Conservation (phyloP, 30 jellyfish, hydroid and myxozoan species). For the Chironex yamaguchii region DNA sequence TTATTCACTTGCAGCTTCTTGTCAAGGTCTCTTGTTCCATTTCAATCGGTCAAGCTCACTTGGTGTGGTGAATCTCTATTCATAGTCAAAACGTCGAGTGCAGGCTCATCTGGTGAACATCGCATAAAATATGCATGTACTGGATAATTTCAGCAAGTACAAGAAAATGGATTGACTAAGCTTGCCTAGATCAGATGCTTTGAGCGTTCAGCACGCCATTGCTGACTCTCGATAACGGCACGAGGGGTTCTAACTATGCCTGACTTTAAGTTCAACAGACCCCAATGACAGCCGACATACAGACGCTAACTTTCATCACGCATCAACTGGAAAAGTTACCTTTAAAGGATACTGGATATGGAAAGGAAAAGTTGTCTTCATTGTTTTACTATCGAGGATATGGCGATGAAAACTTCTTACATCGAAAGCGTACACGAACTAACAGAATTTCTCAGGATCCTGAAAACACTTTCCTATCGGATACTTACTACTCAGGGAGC, state of each 20-base stretch:
- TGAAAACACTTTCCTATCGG: neutral
- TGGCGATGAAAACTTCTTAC: neutral
- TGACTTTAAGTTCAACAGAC: neutral
- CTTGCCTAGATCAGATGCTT: neutral
- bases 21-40: neutral
- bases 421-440: neutral
- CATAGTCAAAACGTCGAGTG: slow-evolving; percentile 27
- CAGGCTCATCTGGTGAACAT: slow-evolving; percentile 68
- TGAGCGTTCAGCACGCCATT: neutral
- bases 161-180: neutral
- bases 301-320: slow-evolving; percentile 12
- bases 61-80: neutral
- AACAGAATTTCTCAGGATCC: neutral
- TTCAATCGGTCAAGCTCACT: neutral
- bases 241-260: neutral
- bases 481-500: neutral
- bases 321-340: slow-evolving; percentile 22
- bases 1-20: neutral
- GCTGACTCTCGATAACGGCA: neutral
- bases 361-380: neutral
- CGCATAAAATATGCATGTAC: slow-evolving; percentile 3
- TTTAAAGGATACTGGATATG: neutral
- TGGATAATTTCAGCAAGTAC: neutral
- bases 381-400: neutral
- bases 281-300: slow-evolving; percentile 47